Base-by-base conservation (phyloP, 2,113 vertebrate genomes). In the Psittacus erithacus region DNA sequence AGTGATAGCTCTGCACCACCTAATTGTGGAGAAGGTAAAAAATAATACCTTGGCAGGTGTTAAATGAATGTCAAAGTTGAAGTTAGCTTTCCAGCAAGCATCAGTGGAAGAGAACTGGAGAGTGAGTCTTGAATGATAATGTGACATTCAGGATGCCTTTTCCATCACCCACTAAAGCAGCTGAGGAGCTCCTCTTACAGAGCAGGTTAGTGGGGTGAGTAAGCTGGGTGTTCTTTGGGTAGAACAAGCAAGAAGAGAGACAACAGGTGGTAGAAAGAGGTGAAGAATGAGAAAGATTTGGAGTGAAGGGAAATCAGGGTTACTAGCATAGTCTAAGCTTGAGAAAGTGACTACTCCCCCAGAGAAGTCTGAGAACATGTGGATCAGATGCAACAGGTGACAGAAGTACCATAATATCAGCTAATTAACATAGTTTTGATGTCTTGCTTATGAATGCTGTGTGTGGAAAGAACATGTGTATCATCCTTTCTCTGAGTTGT, bases 161-260 rank as follows among this genome's bases (percentile, higher is more conserved):
- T 93, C 91, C 62, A 79, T 93, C 85, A 85, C 46, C 84, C 85
- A 87, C 31, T 35, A 88, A 85, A 87, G 82, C 82, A 88, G 70
- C 85, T 96, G 88, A 94, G 74, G 69, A 90, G 60, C 74, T 96
- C 88, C 55, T 90, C 65, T 94, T 96, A 93, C 88, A 78, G 52
- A 95, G 11, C 55, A 94, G 85, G 88, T 87, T 91, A 94, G 82
- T 75, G 47, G 50, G 22, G 25, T 71, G 65, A 85, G 55, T 77
- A 82, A 46, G 23, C 60, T 89, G 50, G 10, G 13, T 71, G 31
- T 28, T 49, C 13, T 62, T 47, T 44, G 74, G 53, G 74, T 59
- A 46, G 60, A 81, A 84, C 5, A 43, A 27, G 55, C 69, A 70
- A 87, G 75, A 73, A 52, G 23, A 75, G 81, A 73, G 76, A 35